A percentile compares a stretch with the other conserved stretches of the same genome.
Evolutionary conservation across 35 echinoderm and acorn worm genomes (phyloP).

Genomic region (Stichopus chloronotus): DNA sequence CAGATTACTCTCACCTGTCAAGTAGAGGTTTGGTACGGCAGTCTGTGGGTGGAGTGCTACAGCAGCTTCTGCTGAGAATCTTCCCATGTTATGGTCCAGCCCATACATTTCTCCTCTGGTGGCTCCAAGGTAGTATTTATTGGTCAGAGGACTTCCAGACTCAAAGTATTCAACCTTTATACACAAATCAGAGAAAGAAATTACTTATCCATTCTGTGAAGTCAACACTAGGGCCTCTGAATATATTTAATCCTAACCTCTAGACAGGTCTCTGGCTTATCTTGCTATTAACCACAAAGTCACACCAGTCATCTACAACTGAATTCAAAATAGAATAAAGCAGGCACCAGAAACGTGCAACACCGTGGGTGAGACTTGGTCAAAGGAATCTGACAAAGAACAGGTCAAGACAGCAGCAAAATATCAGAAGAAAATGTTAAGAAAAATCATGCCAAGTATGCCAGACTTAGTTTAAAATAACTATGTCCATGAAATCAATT

Average conservation of each 20-base stretch:
- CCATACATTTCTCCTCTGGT: slow-evolving; percentile 89
- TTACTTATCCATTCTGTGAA: background rate
- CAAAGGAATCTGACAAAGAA: no score
- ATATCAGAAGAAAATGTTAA: no score
- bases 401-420: no score
- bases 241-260: background rate
- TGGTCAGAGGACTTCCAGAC: slow-evolving; percentile 77
- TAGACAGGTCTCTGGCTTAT: no score
- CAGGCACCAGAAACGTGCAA: no score
- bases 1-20: slow-evolving; percentile 75
- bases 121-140: slow-evolving; percentile 82
- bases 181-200: background rate
- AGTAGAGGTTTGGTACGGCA: slow-evolving; percentile 80
- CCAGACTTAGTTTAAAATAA: no score
- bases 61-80: slow-evolving; percentile 64
- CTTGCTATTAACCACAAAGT: no score
- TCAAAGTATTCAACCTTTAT: slow-evolving; percentile 86
- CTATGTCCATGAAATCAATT: no score
- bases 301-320: no score
- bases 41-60: slow-evolving; percentile 69
- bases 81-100: slow-evolving; percentile 90
- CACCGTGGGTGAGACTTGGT: no score
- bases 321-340: no score
- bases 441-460: no score
- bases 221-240: background rate